These are phyloP conservation scores for Sminthopsis crassicaudata DNA, from an alignment of 2,113 vertebrate species.

Conservation along the genomic window DNA sequence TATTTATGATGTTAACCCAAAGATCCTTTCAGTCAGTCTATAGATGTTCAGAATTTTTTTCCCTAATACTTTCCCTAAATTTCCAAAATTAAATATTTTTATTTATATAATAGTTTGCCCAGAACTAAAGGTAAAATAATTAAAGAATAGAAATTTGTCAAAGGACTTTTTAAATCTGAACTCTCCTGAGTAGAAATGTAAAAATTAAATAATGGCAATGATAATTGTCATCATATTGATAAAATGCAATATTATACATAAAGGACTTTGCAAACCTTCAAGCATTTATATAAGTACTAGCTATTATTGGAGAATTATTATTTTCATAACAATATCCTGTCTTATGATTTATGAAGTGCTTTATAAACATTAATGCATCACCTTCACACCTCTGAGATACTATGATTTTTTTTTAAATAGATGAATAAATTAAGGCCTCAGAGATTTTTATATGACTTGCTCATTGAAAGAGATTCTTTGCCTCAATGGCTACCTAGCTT, in stretches of 20 bases:
- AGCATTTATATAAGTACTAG: not conserved
- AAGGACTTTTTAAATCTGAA: not conserved
- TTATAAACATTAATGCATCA: not conserved
- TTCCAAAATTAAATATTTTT: not conserved
- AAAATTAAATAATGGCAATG: not conserved
- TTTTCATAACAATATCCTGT: not conserved
- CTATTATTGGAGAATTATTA: not conserved
- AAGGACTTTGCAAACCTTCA: not conserved
- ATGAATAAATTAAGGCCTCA: not conserved
- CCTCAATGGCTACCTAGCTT: too few relatives aligned
- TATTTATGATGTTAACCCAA: not conserved
- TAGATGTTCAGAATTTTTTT: not conserved
- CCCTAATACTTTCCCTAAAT: not conserved
- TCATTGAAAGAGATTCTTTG: too few relatives aligned
- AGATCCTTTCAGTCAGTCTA: not conserved
- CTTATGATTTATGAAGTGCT: not conserved
- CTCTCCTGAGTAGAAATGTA: not conserved
- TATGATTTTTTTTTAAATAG: not conserved
- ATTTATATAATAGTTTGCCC: not conserved
- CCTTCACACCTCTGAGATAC: not conserved
- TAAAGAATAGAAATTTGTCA: not conserved
- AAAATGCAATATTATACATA: not conserved
- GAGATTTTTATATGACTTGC: not conserved
- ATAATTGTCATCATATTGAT: not conserved
- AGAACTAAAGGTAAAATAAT: not conserved